Base-by-base conservation (phyloP, 2,113 vertebrate species). In the Myotis lucifugus region DNA sequence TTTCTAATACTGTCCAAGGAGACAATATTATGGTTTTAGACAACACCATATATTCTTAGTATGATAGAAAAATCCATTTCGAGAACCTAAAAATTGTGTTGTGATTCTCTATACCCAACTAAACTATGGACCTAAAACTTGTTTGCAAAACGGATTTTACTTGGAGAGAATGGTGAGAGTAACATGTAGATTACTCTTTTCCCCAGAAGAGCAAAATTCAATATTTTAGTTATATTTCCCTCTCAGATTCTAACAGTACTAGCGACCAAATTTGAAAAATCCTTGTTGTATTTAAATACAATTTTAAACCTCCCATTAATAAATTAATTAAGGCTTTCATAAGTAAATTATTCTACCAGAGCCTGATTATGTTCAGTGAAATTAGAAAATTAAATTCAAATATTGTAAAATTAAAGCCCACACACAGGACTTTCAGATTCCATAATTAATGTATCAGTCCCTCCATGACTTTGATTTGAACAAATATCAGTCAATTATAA, bases 361-460 rank as follows among this genome's bases (percentile, higher is more conserved):
- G 15, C 25, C 46, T 92, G 9, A 52, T 56, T n/a, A 40, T 27
- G 11, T 82, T 90, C 6, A 1, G 14, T 67, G 1, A 93, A 79
- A 91, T 84, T 7, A 78, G 52, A 78, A 91, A 84, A 94, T 73
- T 69, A 92, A 87, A 82, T 48, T 77, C 34, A 21, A 87, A 19
- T 19, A 11, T 84, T 78, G 34, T 14, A 94, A 92, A 92, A 59
- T 18, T 37, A 46, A 76, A 92, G 19, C 8, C 66, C 8, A 50
- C 13, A 72, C 2, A 48, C n/a, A 52, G 15, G 15, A 93, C 5
- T 1, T 90, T 92, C 37, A 69, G 6, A 86, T 93, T 52, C 23
- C 78, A 50, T 2, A 29, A 50, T 40, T 46, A 87, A 50, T 2
- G 2, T 25, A 88, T 15, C 1, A 50, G 18, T 8, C 83, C 12